phyloP scores from a whole-genome alignment of 2,797 vertebrate genomes.

The Heteromormyrus szaboi region DNA sequence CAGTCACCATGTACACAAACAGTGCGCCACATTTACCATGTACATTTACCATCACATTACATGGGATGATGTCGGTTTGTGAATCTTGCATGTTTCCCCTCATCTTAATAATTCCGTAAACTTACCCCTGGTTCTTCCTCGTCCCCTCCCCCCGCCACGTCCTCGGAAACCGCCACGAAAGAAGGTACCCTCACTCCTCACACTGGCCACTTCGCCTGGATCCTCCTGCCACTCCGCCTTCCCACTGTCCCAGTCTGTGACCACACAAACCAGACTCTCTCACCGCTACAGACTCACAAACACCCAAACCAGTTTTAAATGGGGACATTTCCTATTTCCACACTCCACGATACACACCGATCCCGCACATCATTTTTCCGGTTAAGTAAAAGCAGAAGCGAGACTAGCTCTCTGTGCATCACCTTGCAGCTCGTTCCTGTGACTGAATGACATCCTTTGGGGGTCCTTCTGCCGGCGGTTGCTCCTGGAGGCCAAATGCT shows the following conservation, averaged over 20 bases:
- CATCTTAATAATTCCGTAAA: slow-evolving; percentile 38
- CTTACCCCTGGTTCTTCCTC: slow-evolving; percentile 70
- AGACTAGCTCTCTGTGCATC: background rate
- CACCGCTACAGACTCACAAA: background rate
- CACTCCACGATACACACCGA: background rate
- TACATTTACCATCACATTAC: background rate
- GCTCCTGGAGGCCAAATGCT: slow-evolving; percentile 85
- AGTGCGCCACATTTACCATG: background rate
- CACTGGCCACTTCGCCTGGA: slow-evolving; percentile 90
- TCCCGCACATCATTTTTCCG: background rate
- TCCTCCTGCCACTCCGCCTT: slow-evolving; percentile 86
- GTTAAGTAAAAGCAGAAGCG: background rate
- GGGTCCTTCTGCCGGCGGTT: slow-evolving; percentile 84
- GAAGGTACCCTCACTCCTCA: slow-evolving; percentile 90
- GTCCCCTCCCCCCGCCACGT: slow-evolving; percentile 71
- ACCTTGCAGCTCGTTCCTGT: slow-evolving; percentile 88
- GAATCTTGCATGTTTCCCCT: background rate
- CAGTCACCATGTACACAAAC: background rate
- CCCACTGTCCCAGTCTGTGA: slow-evolving; percentile 84
- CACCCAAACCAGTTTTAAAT: background rate
- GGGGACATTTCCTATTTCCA: background rate
- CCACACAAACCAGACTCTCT: background rate
- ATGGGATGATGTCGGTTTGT: background rate
- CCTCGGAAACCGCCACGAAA: slow-evolving; percentile 87
- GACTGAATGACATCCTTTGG: slow-evolving; percentile 72